Conservation (phyloP, 2,797 vertebrate species). For the Poecilia velifera region DNA sequence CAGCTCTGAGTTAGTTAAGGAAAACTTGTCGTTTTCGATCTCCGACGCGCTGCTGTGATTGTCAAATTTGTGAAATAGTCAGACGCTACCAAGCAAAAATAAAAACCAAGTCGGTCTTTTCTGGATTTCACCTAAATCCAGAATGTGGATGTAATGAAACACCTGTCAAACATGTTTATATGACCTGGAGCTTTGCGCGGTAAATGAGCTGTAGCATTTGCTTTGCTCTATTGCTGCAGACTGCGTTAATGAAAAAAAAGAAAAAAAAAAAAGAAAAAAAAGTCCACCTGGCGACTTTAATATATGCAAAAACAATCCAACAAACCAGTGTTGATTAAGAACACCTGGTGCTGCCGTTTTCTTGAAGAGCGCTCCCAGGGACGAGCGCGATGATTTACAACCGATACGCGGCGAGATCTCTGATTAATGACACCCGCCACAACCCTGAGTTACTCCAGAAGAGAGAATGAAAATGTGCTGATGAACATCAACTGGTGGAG, state of each 20-base stretch:
- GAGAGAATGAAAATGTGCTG: conserved; percentile 27
- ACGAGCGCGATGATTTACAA: conserved; percentile 53
- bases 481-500: conserved; percentile 64
- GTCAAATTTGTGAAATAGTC: neutral
- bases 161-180: conserved; percentile 67
- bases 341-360: conserved; percentile 66
- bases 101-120: conserved; percentile 37
- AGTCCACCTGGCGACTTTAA: conserved; percentile 70
- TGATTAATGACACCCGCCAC: conserved; percentile 64
- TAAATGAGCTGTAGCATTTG: conserved; percentile 77
- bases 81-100: conserved; percentile 16
- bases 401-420: conserved; percentile 49
- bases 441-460: conserved; percentile 52
- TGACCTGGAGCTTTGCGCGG: conserved; percentile 61
- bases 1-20: neutral
- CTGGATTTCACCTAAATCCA: neutral
- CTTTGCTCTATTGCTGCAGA: conserved; percentile 55
- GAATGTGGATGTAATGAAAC: conserved; percentile 58
- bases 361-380: conserved; percentile 47
- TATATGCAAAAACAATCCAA: conserved; percentile 64
- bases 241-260: conserved; percentile 64
- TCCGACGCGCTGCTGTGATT: neutral
- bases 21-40: neutral
- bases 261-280: conserved; percentile 6
- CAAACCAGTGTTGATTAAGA: conserved; percentile 70